These are phyloP conservation scores for Parazoanthus darwini DNA, from an alignment of 92 coral and sea anemone species.

Conservation along the genomic window DNA sequence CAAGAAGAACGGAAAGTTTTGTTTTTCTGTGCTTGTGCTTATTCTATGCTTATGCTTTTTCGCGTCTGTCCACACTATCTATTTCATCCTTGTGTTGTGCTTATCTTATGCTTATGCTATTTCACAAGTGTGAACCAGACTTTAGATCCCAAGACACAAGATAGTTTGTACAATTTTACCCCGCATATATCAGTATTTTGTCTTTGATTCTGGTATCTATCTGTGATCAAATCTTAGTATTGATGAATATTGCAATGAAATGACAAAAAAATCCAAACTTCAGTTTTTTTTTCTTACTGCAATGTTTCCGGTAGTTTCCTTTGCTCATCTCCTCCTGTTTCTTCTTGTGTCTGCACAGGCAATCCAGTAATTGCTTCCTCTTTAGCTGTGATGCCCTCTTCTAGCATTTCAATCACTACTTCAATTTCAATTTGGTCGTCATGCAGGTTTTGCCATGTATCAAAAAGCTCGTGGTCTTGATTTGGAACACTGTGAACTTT, in stretches of 20 bases:
- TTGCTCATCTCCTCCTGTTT: background rate
- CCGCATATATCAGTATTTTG: too few relatives aligned
- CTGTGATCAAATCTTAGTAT: too few relatives aligned
- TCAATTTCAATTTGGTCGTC: background rate
- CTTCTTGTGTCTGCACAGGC: background rate
- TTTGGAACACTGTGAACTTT: slow-evolving; percentile 1
- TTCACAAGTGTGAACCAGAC: too few relatives aligned
- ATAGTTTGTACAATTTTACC: too few relatives aligned
- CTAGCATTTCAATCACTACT: background rate
- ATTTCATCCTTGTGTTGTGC: slow-evolving; percentile 5
- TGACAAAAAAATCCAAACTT: background rate
- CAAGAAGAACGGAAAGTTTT: background rate
- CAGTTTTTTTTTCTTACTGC: background rate
- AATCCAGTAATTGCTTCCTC: background rate
- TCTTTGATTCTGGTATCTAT: too few relatives aligned
- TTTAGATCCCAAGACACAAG: too few relatives aligned
- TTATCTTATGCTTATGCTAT: too few relatives aligned
- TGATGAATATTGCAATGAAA: too few relatives aligned
- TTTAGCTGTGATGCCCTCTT: background rate
- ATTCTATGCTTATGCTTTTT: slow-evolving; percentile 13
- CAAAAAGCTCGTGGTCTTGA: background rate
- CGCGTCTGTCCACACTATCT: slow-evolving; percentile 33
- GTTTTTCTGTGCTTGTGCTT: slow-evolving; percentile 1
- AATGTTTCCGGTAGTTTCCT: background rate
- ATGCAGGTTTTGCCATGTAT: background rate